Evolutionary conservation across 2,797 vertebrate species (phyloP), one percentile per base, ranked within the genome.

Genomic region (Spheniscus humboldti): DNA sequence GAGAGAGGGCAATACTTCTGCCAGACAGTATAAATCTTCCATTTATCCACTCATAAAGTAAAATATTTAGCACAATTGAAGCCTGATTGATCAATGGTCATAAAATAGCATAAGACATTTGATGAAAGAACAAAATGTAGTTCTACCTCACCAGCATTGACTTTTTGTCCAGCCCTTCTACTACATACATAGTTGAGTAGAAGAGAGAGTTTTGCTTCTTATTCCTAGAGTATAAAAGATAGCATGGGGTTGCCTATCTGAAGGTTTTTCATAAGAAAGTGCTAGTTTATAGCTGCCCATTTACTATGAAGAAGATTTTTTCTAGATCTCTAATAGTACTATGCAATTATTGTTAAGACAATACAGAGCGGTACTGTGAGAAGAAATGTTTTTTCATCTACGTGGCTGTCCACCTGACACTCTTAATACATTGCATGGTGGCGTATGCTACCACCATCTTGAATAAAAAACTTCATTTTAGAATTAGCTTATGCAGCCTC

Each of bases 351-450:
- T 68, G 25, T 43, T 67, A 81, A 69, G 76, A 62, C 30, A 53
- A 72, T 18, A 39, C 0, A 0, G 18, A 79, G 31, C 48, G 33
- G 24, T n/a, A 63, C 31, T 18, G 16, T 23, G 45, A 88, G 48
- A 91, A 93, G 68, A 83, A 91, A 67, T 7, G 28, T 9, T 47
- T 71, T 89, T 78, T 76, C 9, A 13, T 50, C 45, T 68, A 18
- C 23, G 6, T 8, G 37, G 22, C n/a, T 50, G 39, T 72, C 53
- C 60, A 82, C 9, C 48, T 62, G 56, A 47, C 23, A 17, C 18
- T 41, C 33, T 62, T 39, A 30, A 27, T 41, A 17, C 8, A 17
- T 20, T 55, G 13, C 50, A 31, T 18, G 33, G 66, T 56, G 35
- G 68, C 53, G 28, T 23, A 47, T 31, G 20, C 2, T 6, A 60